Base-by-base conservation (phyloP, 1,140 invertebrate species). In the Tetragnatha versicolor region DNA sequence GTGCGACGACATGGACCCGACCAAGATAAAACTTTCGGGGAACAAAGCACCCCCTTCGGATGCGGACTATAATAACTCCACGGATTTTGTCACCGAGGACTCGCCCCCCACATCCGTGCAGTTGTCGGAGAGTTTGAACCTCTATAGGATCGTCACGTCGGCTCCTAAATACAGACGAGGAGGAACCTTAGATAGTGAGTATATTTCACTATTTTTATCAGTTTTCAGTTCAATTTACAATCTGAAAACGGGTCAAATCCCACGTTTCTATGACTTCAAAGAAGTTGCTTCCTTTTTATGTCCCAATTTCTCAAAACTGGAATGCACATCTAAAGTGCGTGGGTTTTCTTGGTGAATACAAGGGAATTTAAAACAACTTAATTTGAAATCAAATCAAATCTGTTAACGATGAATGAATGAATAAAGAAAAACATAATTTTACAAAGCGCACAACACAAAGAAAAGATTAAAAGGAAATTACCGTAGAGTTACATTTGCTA, bases 1-100 rank as follows among this genome's bases (percentile, higher is more conserved):
- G 33, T 77, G 73, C 42, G 73, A 77, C 17, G 73, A 77, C 4
- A 77, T 77, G 73, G 73, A 77, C 3, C 73, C 73, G 2, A 77
- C 73, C 0, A 77, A 77, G 42, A 65, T 77, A 6, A 77, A 77
- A 53, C 37, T 77, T 17, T 29, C n/a, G 22, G 35, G 14, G 47
- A 5, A 33, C 9, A 63, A 61, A 25, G 68, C 47, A 27, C n/a
- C 65, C 6, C 14, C 25, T 37, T 31, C 60, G 2, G 72, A 51
- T 12, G 27, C 42, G 22, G 72, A 75, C 6, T 35, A 35, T 37
- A 63, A 29, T 31, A 77, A 77, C 55, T 27, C 33, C 27, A 77
- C 60, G 3, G 73, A 77, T 42, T 53, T 33, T 12, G 39, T 6
- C 3, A 12, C 60, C 5, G 73, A 77, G 31, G 73, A 77, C 53